Evolutionary conservation across 2,113 vertebrate species (phyloP).

Genomic region (Jacana jacana): DNA sequence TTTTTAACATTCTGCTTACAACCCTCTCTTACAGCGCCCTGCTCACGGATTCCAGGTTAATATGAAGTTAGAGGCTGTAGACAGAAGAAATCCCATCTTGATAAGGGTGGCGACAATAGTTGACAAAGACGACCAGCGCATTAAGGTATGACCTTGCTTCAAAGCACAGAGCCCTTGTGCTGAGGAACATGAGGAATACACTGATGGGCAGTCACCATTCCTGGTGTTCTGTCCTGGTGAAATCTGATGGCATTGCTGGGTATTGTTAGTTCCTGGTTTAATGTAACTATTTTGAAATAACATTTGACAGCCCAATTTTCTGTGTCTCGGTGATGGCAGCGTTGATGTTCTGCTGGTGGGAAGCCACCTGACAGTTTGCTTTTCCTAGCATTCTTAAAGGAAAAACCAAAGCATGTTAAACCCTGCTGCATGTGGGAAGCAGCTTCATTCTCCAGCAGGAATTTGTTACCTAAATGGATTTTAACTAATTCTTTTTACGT

Average conservation of each 20-base stretch:
- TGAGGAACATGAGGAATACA: not conserved
- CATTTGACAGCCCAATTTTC: not conserved
- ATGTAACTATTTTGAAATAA: not conserved
- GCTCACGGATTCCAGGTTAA: constrained; percentile 81
- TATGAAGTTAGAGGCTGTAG: constrained; percentile 84
- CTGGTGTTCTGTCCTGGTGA: not conserved
- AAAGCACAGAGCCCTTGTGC: not conserved
- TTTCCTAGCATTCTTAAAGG: not conserved
- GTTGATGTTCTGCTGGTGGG: not conserved
- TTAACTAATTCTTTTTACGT: not conserved
- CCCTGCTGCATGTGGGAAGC: not conserved
- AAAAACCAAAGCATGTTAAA: not conserved
- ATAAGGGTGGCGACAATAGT: constrained; percentile 82
- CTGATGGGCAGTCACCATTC: not conserved
- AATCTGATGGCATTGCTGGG: not conserved
- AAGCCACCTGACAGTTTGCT: not conserved
- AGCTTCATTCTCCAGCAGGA: not conserved
- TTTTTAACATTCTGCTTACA: not conserved
- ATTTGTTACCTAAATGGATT: not conserved
- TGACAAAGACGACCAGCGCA: constrained; percentile 77
- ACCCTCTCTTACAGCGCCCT: constrained; percentile 72
- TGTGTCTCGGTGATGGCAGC: not conserved
- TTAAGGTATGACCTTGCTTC: constrained; percentile 75
- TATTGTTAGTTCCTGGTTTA: not conserved
- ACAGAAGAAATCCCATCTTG: constrained; percentile 83